Percentiles rank a stretch among this genome's conserved stretches.
These are phyloP conservation scores for Agrilus mali DNA, from an alignment of 2,888 invertebrate genomes.

Conservation along the genomic window DNA sequence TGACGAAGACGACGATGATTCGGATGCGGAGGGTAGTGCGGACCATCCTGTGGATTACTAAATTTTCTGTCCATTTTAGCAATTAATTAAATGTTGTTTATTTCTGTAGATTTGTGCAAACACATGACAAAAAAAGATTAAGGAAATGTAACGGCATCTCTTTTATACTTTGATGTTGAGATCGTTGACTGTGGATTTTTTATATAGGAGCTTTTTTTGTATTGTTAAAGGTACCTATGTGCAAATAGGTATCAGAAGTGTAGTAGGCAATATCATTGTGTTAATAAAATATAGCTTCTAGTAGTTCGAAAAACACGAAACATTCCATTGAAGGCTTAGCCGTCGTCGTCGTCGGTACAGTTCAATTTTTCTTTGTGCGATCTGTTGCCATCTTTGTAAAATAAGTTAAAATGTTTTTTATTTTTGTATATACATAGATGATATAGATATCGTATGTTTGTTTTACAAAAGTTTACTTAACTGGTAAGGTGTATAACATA, in stretches of 20 bases:
- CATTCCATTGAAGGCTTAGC: constrained; percentile 22
- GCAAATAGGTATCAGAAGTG: constrained; percentile 21
- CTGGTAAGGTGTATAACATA: too few species aligned
- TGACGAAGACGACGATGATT: constrained; percentile 61
- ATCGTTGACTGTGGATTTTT: too few species aligned
- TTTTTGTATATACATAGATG: too few species aligned
- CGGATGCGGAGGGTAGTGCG: constrained; percentile 61
- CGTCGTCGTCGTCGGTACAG: too few species aligned
- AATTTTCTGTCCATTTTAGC: constrained; percentile 18
- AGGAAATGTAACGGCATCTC: neutral
- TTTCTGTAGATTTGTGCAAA: neutral
- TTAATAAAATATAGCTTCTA: constrained; percentile 19
- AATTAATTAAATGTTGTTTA: constrained; percentile 4
- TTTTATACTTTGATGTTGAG: constrained; percentile 2
- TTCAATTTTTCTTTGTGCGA: too few species aligned
- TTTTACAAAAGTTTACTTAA: too few species aligned
- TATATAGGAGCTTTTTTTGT: constrained; percentile 5
- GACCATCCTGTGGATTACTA: constrained; percentile 67
- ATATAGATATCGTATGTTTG: too few species aligned
- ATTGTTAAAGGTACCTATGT: constrained; percentile 13
- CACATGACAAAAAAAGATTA: constrained; percentile 1
- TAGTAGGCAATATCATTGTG: constrained; percentile 27
- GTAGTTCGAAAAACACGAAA: constrained; percentile 17
- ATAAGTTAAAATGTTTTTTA: too few species aligned
- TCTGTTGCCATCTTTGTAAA: too few species aligned